Evolutionary conservation across 1,140 invertebrate species (phyloP).

Genomic region (Andrena cerasifolii): DNA sequence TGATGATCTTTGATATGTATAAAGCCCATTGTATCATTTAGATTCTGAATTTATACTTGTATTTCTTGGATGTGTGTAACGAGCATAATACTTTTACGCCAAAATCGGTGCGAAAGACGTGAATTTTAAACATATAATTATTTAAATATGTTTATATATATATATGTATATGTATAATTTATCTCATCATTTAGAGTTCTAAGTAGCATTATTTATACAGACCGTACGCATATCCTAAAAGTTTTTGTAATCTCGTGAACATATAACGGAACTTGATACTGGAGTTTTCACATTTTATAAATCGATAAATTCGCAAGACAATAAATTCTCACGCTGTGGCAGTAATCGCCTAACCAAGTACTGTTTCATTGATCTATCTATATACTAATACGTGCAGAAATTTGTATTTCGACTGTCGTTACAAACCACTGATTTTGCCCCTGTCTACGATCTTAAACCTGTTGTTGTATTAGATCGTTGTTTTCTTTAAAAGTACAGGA

Average conservation of each 20-base stretch:
- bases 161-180: conserved; percentile 34
- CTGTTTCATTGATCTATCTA: background rate
- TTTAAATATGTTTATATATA: conserved; percentile 37
- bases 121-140: conserved; percentile 17
- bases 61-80: conserved; percentile 16
- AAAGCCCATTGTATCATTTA: conserved; percentile 18
- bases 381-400: background rate
- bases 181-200: conserved; percentile 18
- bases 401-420: background rate
- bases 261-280: background rate
- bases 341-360: background rate
- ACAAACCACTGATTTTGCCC: background rate
- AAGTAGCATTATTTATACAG: conserved; percentile 21
- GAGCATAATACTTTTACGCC: conserved; percentile 25
- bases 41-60: conserved; percentile 28
- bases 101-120: background rate
- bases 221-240: conserved; percentile 17
- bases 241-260: conserved; percentile 19
- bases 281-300: conserved; percentile 36
- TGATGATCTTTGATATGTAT: conserved; percentile 24
- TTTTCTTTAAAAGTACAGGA: conserved; percentile 17
- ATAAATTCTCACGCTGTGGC: conserved; percentile 29
- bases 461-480: background rate
- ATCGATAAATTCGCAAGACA: conserved; percentile 38
- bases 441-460: background rate